Evolutionary conservation across 2,113 vertebrate genomes (phyloP), one percentile per base, ranked within the genome.

Genomic region (Sitta europaea): DNA sequence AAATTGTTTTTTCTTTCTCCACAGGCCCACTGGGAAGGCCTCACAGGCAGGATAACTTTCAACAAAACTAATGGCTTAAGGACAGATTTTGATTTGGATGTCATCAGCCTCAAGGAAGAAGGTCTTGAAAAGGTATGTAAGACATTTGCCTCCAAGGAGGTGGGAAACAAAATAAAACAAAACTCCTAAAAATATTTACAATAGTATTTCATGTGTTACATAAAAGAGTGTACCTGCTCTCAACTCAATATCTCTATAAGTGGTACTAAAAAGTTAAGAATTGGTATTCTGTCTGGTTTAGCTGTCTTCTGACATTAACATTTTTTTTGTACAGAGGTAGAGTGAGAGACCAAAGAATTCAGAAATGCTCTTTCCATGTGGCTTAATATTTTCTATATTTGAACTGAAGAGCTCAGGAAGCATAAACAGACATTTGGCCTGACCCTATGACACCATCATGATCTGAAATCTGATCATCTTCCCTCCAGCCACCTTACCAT

Each of bases 21-120:
- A 28, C 79, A 99, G 99, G 99, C 99, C 85, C 99, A 99, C 80
- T 99, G 99, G 99, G 99, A 99, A 96, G 99, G 99, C 62, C 98
- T 99, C 92, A 99, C 99, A n/a, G 99, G 99, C 48, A 98, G 99
- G 96, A 99, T 99, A 98, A 99, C 98, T 92, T 99, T 99, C 97
- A 99, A 99, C 96, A 99, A 99, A 98, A 99, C 98, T 79, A 99
- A 99, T 80, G 99, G 99, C 62, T 98, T 99, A 97, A 98, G 99
- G 97, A 99, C 99, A 79, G 99, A 99, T 98, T 99, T 99, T 97
- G 99, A 99, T 98, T 98, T 99, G 85, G 99, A 99, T 97, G 99
- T 99, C 92, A 99, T 99, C 97, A 99, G 99, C 94, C 98, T 99
- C 87, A 99, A 99, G 78, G 99, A 99, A 96, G 99, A 99, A 97